Evolutionary conservation across 2,888 invertebrate species (phyloP), one percentile per base, ranked within the genome.

Genomic region (Epiperipatus broadwayi): DNA sequence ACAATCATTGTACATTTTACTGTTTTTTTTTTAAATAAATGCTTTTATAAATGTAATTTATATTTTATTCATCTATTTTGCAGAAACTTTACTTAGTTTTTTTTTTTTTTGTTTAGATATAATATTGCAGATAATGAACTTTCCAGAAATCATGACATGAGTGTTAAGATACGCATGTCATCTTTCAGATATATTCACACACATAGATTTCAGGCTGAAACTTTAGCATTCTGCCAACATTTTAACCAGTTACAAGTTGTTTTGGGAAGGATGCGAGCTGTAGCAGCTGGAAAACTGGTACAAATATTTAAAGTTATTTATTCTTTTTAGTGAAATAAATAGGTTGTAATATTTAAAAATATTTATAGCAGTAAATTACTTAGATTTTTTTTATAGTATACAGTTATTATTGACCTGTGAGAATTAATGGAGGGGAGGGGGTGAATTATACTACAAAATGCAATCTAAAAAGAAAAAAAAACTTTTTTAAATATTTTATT

Each of bases 141-240:
- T 33, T 43, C 50, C 28, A 53, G 63, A 20, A 58, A 60, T 48
- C 74, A 70, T 54, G 80, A 84, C 48, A 69, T 74, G 2, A 69
- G 71, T 43, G 60, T 89, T 34, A 68, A 69, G 44, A 57, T 91
- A 21, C 72, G 76, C 51, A 83, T 89, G 80, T 75, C 83, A 0
- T 84, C 91, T 0, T 79, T 91, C 2, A 72, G 79, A 50, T 89
- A 89, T 58, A 77, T 89, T 37, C 89, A 93, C 61, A 89, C 91
- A 1, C 83, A 85, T 54, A 69, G 89, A 38, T 95, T 93, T 64
- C 72, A 89, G 36, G 72, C 75, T 15, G 89, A 89, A 58, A 65
- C 89, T 40, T 74, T 81, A 50, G 76, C 80, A 3, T 91, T 89
- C 61, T 76, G 81, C 40, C 64, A 71, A 35, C 77, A 80, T 53